A percentile compares a stretch with the other conserved stretches of the same genome.
Conservation (phyloP, 1,140 invertebrate genomes). For the Drosophila varians region DNA sequence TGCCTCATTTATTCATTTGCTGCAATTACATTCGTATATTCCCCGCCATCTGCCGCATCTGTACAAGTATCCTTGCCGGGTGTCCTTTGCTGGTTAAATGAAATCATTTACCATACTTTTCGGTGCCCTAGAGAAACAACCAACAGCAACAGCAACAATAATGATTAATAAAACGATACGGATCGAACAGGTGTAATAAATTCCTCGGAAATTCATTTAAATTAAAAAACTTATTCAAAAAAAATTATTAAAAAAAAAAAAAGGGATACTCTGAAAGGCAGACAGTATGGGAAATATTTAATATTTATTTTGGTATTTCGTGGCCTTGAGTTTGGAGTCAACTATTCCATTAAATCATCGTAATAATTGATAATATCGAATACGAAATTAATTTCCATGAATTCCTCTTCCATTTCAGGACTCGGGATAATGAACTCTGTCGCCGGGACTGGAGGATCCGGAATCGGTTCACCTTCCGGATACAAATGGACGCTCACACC, state of each 20-base stretch:
- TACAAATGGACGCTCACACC: background rate
- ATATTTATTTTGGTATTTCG: no score
- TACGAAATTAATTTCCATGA: no score
- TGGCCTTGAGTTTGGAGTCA: no score
- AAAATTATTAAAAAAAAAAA: no score
- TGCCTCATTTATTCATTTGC: slow-evolving; percentile 73
- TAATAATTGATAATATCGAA: no score
- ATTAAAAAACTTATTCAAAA: background rate
- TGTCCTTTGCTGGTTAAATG: slow-evolving; percentile 50
- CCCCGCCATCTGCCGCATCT: slow-evolving; percentile 14
- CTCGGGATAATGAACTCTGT: no score
- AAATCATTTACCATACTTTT: slow-evolving; percentile 73
- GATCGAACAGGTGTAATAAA: background rate
- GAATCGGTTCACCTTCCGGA: background rate
- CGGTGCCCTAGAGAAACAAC: background rate
- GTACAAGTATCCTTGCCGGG: background rate
- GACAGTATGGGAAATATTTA: no score
- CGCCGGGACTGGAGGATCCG: no score
- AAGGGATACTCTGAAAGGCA: no score
- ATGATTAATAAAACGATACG: background rate
- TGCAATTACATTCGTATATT: slow-evolving; percentile 63
- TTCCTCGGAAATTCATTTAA: background rate
- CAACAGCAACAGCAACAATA: background rate
- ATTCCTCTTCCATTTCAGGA: no score
- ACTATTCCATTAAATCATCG: no score